Conservation (phyloP, 2,888 invertebrate genomes). For the Gasteruption jaculator region DNA sequence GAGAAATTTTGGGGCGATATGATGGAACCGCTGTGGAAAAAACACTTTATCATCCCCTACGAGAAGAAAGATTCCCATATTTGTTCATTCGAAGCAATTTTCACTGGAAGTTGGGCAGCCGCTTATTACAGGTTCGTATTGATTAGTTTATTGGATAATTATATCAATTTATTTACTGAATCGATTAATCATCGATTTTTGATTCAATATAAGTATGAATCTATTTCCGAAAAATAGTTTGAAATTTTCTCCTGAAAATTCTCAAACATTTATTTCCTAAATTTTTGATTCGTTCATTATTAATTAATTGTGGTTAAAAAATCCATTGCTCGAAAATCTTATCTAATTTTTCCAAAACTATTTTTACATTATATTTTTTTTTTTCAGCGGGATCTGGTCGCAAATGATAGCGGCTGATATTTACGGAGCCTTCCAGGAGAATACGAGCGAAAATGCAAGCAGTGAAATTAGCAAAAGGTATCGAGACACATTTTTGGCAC, state of each 20-base stretch:
- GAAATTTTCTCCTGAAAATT: background rate
- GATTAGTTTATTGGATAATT: slow-evolving; percentile 4
- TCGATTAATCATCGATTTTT: too few relatives aligned
- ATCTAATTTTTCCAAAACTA: slow-evolving; percentile 7
- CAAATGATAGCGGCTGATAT: slow-evolving; percentile 87
- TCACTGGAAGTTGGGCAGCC: slow-evolving; percentile 79
- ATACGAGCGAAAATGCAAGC: slow-evolving; percentile 51
- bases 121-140: slow-evolving; percentile 66
- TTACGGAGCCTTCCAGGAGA: slow-evolving; percentile 77
- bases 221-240: background rate
- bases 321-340: too few relatives aligned
- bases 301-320: too few relatives aligned
- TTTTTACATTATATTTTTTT: slow-evolving; percentile 51
- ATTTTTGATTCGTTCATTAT: too few relatives aligned
- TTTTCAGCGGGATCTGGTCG: slow-evolving; percentile 82
- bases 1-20: slow-evolving; percentile 80
- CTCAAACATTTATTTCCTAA: background rate
- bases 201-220: too few relatives aligned
- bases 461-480: slow-evolving; percentile 67
- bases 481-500: slow-evolving; percentile 76
- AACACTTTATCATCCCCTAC: slow-evolving; percentile 72
- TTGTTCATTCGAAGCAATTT: slow-evolving; percentile 78
- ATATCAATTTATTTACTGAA: slow-evolving; percentile 2
- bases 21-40: slow-evolving; percentile 73
- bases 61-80: slow-evolving; percentile 80